A percentile compares a stretch with the other conserved stretches of the same genome.
Evolutionary conservation across 2,888 invertebrate species (phyloP).

Genomic region (Tortrix viridana): DNA sequence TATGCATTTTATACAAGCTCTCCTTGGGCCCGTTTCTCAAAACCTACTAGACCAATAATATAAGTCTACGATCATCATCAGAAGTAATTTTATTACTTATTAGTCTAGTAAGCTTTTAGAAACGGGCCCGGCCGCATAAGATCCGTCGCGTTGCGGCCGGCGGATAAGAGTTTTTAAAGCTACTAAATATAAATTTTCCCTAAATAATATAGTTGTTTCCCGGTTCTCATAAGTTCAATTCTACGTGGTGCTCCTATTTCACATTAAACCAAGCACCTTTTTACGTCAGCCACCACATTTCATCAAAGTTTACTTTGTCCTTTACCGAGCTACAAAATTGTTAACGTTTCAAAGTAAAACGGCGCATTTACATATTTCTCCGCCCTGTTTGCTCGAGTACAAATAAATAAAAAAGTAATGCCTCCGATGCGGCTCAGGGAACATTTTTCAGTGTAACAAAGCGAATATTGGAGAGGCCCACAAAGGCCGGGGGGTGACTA

Average conservation of each 20-base stretch:
- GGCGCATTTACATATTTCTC: conserved; percentile 32
- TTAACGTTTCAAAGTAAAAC: conserved; percentile 29
- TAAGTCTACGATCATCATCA: too few relatives aligned
- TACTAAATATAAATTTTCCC: too few relatives aligned
- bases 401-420: conserved; percentile 38
- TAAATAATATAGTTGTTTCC: too few relatives aligned
- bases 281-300: not conserved
- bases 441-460: conserved; percentile 80
- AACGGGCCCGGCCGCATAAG: too few relatives aligned
- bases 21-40: too few relatives aligned
- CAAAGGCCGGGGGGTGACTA: conserved; percentile 66
- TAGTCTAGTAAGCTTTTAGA: too few relatives aligned
- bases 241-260: not conserved
- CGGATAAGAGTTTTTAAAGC: too few relatives aligned
- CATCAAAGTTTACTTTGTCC: conserved; percentile 1
- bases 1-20: too few relatives aligned
- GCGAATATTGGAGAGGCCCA: conserved; percentile 82
- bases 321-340: conserved; percentile 19
- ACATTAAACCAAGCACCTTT: not conserved
- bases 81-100: too few relatives aligned
- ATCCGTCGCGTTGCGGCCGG: too few relatives aligned
- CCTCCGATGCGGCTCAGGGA: conserved; percentile 47
- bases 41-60: too few relatives aligned
- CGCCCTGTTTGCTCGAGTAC: conserved; percentile 29
- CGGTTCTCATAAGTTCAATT: too few relatives aligned